Percentiles rank a stretch among this genome's conserved stretches.
phyloP scores from a whole-genome alignment of 2,888 invertebrate genomes.

The Bibio marci region DNA sequence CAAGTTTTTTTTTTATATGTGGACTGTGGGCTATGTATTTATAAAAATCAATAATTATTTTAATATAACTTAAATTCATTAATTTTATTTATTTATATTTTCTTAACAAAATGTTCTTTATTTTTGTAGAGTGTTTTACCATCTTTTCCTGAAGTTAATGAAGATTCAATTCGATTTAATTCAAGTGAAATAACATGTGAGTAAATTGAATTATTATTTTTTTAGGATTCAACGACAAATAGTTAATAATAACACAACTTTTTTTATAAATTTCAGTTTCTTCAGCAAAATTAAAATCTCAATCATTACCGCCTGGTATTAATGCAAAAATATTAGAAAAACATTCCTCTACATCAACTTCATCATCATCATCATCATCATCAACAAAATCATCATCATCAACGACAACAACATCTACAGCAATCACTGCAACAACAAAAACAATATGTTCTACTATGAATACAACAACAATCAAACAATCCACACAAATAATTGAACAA shows the following conservation, averaged over 20 bases:
- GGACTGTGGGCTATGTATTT: background rate
- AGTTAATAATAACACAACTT: background rate
- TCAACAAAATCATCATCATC: background rate
- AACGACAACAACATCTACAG: too few relatives aligned
- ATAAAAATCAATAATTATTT: slow-evolving; percentile 20
- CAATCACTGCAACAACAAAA: too few relatives aligned
- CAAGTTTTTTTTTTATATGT: too few relatives aligned
- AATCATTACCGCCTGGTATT: slow-evolving; percentile 24
- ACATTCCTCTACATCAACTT: slow-evolving; percentile 7
- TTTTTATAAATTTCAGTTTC: slow-evolving; percentile 7
- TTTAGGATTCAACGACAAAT: background rate
- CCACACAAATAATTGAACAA: background rate
- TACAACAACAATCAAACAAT: background rate
- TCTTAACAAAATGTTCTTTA: too few relatives aligned
- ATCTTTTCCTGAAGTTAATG: slow-evolving; percentile 61
- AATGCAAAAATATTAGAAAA: slow-evolving; percentile 19
- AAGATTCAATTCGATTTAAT: slow-evolving; percentile 47
- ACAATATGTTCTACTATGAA: background rate
- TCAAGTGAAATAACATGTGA: slow-evolving; percentile 37
- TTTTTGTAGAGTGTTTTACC: slow-evolving; percentile 34
- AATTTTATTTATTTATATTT: background rate
- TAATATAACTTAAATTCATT: slow-evolving; percentile 12
- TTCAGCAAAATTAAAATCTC: slow-evolving; percentile 24
- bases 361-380: background rate
- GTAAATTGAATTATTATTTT: background rate